phyloP scores from a whole-genome alignment of 2,888 invertebrate genomes.

The Catocala nupta region DNA sequence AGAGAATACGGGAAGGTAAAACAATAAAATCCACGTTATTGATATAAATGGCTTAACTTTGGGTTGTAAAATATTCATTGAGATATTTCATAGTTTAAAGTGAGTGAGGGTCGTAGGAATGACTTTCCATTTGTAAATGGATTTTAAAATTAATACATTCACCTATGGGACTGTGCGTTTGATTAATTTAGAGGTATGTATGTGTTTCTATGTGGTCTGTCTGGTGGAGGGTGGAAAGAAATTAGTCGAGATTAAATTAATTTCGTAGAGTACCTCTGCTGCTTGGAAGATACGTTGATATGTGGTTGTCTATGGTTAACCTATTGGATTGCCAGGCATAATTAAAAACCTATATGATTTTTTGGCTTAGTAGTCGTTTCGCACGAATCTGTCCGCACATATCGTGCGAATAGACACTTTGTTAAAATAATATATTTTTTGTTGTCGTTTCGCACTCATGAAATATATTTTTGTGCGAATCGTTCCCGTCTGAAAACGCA shows the following conservation, averaged over 20 bases:
- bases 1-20: conserved; percentile 4
- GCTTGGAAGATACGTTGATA: no score
- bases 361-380: no score
- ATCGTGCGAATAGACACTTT: no score
- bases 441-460: no score
- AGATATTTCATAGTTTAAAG: conserved; percentile 60
- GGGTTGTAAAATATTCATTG: conserved; percentile 63
- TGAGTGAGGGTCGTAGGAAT: conserved; percentile 42
- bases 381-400: no score
- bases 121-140: conserved; percentile 75
- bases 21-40: conserved; percentile 34
- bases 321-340: no score
- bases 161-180: conserved; percentile 64
- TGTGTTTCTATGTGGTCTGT: not conserved
- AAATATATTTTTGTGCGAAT: no score
- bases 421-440: no score
- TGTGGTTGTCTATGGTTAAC: no score
- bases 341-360: no score
- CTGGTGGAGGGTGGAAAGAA: not conserved
- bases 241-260: not conserved
- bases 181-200: conserved; percentile 49
- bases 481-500: no score
- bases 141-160: conserved; percentile 77
- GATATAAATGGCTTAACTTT: conserved; percentile 45
- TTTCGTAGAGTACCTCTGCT: not conserved